Percentiles rank a stretch among this genome's conserved stretches.
These are phyloP conservation scores for Epinephelus awoara DNA, from an alignment of 2,797 vertebrate genomes.

Conservation along the genomic window DNA sequence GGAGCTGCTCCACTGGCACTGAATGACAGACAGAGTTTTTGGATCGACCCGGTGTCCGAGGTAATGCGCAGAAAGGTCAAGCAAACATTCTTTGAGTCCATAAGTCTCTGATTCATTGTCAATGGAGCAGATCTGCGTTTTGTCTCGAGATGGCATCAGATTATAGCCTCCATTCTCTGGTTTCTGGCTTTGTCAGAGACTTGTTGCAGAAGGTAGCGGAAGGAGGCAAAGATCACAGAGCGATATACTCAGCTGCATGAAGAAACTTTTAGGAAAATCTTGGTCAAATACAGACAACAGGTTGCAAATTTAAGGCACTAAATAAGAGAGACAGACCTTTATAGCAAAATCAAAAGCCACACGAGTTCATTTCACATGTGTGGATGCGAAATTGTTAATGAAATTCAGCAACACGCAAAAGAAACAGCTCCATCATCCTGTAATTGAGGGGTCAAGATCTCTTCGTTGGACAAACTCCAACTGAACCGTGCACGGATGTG, in stretches of 20 bases:
- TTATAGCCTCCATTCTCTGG: constrained; percentile 55
- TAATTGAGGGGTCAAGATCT: constrained; percentile 84
- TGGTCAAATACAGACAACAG: neutral
- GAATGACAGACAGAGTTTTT: constrained; percentile 62
- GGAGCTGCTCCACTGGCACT: constrained; percentile 70
- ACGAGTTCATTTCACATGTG: constrained; percentile 63
- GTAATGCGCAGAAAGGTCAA: constrained; percentile 69
- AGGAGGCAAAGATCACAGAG: constrained; percentile 44
- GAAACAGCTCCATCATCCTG: constrained; percentile 79
- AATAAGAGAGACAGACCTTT: constrained; percentile 6
- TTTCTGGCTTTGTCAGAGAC: constrained; percentile 56
- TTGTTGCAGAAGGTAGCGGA: constrained; percentile 22
- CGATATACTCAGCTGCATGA: constrained; percentile 20
- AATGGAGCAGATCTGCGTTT: constrained; percentile 68
- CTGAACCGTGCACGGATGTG: constrained; percentile 68
- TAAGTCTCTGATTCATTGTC: constrained; percentile 71
- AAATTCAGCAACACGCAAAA: constrained; percentile 85
- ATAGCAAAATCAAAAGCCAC: constrained; percentile 31
- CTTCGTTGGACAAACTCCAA: constrained; percentile 80
- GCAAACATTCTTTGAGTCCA: constrained; percentile 70
- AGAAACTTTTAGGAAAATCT: neutral
- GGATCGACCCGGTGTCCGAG: constrained; percentile 50
- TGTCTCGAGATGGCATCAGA: constrained; percentile 61
- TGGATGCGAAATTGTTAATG: constrained; percentile 75
- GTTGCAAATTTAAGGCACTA: constrained; percentile 1